Percentiles rank a stretch among this genome's conserved stretches.
These are phyloP conservation scores for Esox masquinongy DNA, from an alignment of 2,797 vertebrate species.

Conservation along the genomic window DNA sequence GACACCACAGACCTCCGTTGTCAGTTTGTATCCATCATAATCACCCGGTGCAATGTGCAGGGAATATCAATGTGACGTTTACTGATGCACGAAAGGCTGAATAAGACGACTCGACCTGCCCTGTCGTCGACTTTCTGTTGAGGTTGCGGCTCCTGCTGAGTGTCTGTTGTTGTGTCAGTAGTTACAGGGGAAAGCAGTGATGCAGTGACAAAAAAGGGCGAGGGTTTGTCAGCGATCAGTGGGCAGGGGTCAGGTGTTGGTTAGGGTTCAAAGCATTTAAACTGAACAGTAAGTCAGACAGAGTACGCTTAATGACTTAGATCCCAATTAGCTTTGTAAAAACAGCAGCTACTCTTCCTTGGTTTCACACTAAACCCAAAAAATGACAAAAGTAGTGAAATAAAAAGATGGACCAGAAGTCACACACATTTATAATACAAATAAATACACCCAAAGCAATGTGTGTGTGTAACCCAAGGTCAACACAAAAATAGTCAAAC, in stretches of 20 bases:
- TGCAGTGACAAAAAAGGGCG: slow-evolving; percentile 26
- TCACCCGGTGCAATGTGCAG: slow-evolving; percentile 31
- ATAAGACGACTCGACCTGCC: neutral
- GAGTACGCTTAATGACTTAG: neutral
- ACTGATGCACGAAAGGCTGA: slow-evolving; percentile 49
- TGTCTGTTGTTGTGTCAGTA: neutral
- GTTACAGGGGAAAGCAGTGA: slow-evolving; percentile 6
- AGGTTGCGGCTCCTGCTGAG: neutral
- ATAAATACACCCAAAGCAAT: no score
- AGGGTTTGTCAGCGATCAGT: slow-evolving; percentile 33
- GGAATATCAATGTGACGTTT: slow-evolving; percentile 59
- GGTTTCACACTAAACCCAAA: no score
- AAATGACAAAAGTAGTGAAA: no score
- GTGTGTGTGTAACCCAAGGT: no score
- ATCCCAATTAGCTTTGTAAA: neutral
- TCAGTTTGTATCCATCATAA: slow-evolving; percentile 55
- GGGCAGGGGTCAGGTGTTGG: slow-evolving; percentile 9
- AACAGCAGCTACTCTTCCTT: no score
- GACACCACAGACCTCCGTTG: slow-evolving; percentile 44
- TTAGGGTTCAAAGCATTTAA: neutral
- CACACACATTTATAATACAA: no score
- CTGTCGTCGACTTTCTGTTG: slow-evolving; percentile 12
- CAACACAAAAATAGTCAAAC: no score
- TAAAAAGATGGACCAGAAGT: no score
- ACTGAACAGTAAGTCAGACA: neutral